Percentiles rank a stretch among this genome's conserved stretches.
Conservation (phyloP, 35 echinoderm and acorn worm genomes). For the Patiria miniata region DNA sequence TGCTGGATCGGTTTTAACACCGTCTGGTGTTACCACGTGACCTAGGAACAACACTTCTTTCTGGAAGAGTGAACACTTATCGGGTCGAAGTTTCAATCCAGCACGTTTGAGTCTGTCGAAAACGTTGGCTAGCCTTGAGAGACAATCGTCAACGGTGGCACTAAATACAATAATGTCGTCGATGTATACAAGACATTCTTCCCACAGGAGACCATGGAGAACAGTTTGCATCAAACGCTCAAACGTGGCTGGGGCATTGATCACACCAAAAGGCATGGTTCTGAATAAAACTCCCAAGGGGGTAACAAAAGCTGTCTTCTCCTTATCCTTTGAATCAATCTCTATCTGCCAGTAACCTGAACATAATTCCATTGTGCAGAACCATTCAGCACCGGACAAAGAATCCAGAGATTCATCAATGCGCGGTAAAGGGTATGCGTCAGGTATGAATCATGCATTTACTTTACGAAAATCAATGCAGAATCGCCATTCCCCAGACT, state of each 20-base stretch:
- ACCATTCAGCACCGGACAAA: constrained; percentile 13
- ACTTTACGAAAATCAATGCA: no score
- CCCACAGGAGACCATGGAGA: constrained; percentile 5
- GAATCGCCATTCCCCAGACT: no score
- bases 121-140: background rate
- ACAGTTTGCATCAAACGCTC: constrained; percentile 36
- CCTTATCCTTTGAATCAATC: background rate
- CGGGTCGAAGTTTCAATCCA: constrained; percentile 10
- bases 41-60: background rate
- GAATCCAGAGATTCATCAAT: no score
- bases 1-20: constrained; percentile 36
- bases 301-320: constrained; percentile 25
- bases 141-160: background rate
- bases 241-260: constrained; percentile 44
- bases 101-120: background rate
- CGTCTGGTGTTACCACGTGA: background rate
- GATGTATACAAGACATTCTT: constrained; percentile 36
- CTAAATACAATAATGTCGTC: constrained; percentile 32
- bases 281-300: constrained; percentile 26
- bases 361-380: constrained; percentile 9
- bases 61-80: constrained; percentile 26
- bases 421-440: no score
- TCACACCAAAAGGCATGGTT: constrained; percentile 41
- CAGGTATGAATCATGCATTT: no score
- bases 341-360: constrained; percentile 39